Percentiles rank a stretch among this genome's conserved stretches.
Conservation (phyloP, 2,113 vertebrate genomes). For the Stigmatopora nigra region DNA sequence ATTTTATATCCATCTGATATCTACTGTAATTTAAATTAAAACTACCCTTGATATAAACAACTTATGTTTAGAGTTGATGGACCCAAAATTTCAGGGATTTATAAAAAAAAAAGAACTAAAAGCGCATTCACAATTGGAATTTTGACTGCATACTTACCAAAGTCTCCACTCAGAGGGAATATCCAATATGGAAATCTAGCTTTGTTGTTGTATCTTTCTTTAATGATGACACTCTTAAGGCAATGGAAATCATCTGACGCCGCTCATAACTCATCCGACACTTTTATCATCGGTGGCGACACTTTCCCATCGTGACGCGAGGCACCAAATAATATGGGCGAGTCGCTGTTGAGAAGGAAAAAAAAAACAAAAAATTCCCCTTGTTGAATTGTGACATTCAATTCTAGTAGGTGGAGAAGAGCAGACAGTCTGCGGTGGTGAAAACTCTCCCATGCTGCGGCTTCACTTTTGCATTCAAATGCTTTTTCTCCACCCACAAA, state of each 20-base stretch:
- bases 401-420: not conserved
- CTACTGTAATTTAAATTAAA: no score
- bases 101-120: no score
- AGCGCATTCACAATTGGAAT: no score
- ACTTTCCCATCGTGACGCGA: constrained; percentile 17
- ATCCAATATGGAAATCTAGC: constrained; percentile 41
- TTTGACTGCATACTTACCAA: no score
- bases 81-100: no score
- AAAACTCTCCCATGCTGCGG: not conserved
- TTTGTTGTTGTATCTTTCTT: constrained; percentile 22
- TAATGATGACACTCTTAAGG: not conserved
- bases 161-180: constrained; percentile 19
- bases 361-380: not conserved
- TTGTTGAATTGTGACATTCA: not conserved
- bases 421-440: not conserved
- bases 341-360: constrained; percentile 7
- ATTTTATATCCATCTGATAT: no score
- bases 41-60: no score
- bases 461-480: not conserved
- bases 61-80: no score
- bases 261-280: constrained; percentile 6
- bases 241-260: not conserved
- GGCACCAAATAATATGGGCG: not conserved
- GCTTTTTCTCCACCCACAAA: not conserved
- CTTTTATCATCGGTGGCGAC: constrained; percentile 8